Evolutionary conservation across 2,888 invertebrate genomes (phyloP), one percentile per base, ranked within the genome.

Genomic region (Aporophyla nigra): DNA sequence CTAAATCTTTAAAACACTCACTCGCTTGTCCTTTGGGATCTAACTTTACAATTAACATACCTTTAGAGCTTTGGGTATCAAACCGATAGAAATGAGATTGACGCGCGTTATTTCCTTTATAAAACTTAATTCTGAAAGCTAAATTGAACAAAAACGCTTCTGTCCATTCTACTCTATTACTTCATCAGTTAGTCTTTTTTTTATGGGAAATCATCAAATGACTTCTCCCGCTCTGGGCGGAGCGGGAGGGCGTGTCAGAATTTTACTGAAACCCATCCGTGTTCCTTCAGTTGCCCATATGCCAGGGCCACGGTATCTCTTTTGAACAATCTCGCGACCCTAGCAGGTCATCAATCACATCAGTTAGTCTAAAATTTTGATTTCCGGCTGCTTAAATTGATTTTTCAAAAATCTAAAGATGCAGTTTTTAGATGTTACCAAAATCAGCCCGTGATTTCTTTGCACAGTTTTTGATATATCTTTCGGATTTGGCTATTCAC

Each of bases 1-100:
- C 51, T 83, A 72, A 82, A 82, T 82, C 54, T 75, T 75, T 75
- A 79, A 82, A 82, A 71, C 46, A 70, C 54, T 63, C 33, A 62
- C 66, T 68, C 67, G 27, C n/a, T 51, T 16, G 43, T 46, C 67
- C 71, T 49, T 68, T 27, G 68, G 68, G 71, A 54, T 59, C 27
- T 1, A 76, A 77, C 77, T 65, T 77, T 63, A 71, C 68, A 78
- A 74, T 82, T 74, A 78, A 51, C 73, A 66, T 81, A 56, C 69
- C 49, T 73, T 77, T 69, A 74, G 62, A 68, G 62, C 59, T 63
- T 43, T 62, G 19, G 14, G n/a, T 56, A 33, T 73, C n/a, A 61
- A 62, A 61, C 61, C 51, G 14, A 61, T 33, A 14, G 10, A 54
- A 53, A 54, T 33, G n/a, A 53, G 33, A 66, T 33, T 67, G 33